Percentiles rank a stretch among this genome's conserved stretches.
Conservation (phyloP, 2,113 vertebrate genomes). For the Larimichthys polyactis region DNA sequence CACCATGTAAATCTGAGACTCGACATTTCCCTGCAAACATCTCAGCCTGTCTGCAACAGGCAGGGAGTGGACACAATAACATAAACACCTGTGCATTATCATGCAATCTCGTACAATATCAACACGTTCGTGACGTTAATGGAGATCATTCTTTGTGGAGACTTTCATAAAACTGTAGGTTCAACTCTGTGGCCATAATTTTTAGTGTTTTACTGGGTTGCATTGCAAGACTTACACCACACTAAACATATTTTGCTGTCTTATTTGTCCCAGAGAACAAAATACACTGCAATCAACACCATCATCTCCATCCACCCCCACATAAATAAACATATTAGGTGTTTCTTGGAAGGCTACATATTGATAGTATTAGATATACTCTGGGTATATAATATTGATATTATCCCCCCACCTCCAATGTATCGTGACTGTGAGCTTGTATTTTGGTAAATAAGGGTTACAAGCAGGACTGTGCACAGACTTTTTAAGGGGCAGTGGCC, state of each 20-base stretch:
- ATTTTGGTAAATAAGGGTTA: not conserved
- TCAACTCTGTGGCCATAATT: not conserved
- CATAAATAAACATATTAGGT: not conserved
- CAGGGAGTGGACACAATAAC: slow-evolving; percentile 16
- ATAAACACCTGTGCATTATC: not conserved
- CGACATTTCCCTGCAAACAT: slow-evolving; percentile 42
- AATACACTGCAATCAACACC: not conserved
- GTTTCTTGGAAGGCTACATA: not conserved
- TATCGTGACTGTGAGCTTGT: not conserved
- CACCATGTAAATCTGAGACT: slow-evolving; percentile 46
- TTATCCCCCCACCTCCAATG: too few species aligned
- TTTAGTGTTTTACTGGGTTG: not conserved
- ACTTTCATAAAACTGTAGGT: not conserved
- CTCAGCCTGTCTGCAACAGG: slow-evolving; percentile 24
- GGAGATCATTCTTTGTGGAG: not conserved
- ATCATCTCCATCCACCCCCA: not conserved
- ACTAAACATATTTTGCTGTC: not conserved
- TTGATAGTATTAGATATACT: not conserved
- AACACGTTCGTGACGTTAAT: not conserved
- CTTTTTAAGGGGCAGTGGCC: not conserved
- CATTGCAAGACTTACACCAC: not conserved
- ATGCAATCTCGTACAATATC: not conserved
- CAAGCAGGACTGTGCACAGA: not conserved
- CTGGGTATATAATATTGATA: not conserved
- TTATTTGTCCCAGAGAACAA: not conserved